These are phyloP conservation scores for Matsumurasca onukii DNA, from an alignment of 1,140 invertebrate genomes.

Conservation along the genomic window DNA sequence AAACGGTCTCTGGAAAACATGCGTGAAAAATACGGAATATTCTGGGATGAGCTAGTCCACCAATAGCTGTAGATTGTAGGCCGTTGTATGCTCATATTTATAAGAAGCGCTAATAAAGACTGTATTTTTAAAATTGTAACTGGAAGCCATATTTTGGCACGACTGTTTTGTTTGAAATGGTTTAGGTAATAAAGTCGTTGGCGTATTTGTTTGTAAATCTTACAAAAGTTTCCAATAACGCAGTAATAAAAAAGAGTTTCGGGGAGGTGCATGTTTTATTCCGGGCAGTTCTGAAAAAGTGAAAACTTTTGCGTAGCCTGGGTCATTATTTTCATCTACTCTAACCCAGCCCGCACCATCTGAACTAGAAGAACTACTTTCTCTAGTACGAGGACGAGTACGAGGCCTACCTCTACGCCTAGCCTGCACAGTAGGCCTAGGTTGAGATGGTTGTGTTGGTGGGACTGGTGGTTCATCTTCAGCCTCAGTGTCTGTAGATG, in stretches of 20 bases:
- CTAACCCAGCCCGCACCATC: too few species aligned
- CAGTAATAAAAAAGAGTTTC: conserved; percentile 25
- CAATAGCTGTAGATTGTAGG: too few species aligned
- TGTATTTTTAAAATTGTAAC: not conserved
- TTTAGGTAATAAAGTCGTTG: not conserved
- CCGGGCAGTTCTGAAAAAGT: conserved; percentile 6
- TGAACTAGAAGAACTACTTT: too few species aligned
- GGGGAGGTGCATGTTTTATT: conserved; percentile 11
- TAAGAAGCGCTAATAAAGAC: not conserved
- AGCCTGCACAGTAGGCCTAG: too few species aligned
- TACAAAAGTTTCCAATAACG: conserved; percentile 9
- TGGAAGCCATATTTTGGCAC: not conserved
- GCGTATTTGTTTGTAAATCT: conserved; percentile 27
- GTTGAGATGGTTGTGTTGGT: too few species aligned
- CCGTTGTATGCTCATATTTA: conserved; percentile 21
- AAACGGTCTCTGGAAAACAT: not conserved
- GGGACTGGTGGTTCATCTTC: too few species aligned
- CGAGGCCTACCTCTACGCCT: too few species aligned
- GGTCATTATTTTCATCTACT: too few species aligned
- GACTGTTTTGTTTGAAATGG: not conserved
- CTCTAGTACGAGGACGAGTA: too few species aligned
- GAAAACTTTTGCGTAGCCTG: not conserved
- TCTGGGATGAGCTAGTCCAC: not conserved
- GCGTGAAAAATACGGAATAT: not conserved
- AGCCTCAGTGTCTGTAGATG: too few species aligned